These are phyloP conservation scores for Clepsis dumicolana DNA, from an alignment of 2,888 invertebrate species.

Conservation along the genomic window DNA sequence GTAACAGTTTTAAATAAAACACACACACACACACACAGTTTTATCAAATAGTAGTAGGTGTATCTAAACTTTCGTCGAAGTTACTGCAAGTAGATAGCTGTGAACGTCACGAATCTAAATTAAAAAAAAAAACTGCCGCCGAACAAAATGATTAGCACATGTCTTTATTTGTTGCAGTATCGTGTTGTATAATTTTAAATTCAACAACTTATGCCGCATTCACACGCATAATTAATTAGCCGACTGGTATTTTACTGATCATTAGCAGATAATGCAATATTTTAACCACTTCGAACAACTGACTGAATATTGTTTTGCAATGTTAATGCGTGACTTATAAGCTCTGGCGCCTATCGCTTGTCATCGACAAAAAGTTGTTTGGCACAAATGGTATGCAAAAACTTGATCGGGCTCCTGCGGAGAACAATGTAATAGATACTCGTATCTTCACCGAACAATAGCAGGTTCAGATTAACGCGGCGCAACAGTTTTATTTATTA, in stretches of 20 bases:
- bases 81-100: too few species aligned
- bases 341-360: slow-evolving; percentile 39
- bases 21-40: too few species aligned
- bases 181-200: too few species aligned
- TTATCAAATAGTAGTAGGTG: too few species aligned
- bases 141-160: too few species aligned
- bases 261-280: background rate
- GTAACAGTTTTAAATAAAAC: too few species aligned
- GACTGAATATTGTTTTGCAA: slow-evolving; percentile 27
- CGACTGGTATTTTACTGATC: background rate
- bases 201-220: too few species aligned
- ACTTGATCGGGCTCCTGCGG: slow-evolving; percentile 37
- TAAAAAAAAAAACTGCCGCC: too few species aligned
- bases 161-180: too few species aligned
- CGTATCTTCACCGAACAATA: slow-evolving; percentile 57
- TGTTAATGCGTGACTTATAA: slow-evolving; percentile 37
- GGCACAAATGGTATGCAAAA: slow-evolving; percentile 37
- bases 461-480: slow-evolving; percentile 59
- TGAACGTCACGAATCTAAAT: too few species aligned
- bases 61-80: too few species aligned
- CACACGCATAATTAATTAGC: background rate
- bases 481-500: slow-evolving; percentile 56
- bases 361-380: slow-evolving; percentile 37
- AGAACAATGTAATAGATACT: slow-evolving; percentile 44
- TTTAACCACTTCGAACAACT: background rate